phyloP scores from a whole-genome alignment of 2,113 vertebrate species.

The Hepsetus odoe region DNA sequence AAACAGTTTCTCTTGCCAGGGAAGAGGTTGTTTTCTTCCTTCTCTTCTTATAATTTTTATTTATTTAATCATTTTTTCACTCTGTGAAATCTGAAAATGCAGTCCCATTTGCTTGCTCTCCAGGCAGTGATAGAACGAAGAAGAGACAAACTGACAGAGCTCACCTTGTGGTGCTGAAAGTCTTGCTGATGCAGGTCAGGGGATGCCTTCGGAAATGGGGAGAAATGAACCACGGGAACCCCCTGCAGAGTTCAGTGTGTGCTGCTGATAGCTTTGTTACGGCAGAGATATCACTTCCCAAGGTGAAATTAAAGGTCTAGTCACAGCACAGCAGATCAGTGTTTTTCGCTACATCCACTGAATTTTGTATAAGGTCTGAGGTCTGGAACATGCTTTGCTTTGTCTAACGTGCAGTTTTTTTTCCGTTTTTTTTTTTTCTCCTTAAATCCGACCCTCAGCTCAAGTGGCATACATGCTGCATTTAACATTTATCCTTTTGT shows the following conservation, averaged over 20 bases:
- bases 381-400: conserved; percentile 12
- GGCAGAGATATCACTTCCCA: conserved; percentile 32
- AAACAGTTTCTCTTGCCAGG: conserved; percentile 12
- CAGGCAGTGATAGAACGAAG: conserved; percentile 9
- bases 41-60: background rate
- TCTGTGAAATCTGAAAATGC: conserved; percentile 12
- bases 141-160: conserved; percentile 5
- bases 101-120: conserved; percentile 1
- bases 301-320: conserved; percentile 54
- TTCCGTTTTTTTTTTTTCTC: background rate
- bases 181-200: conserved; percentile 44
- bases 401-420: conserved; percentile 19
- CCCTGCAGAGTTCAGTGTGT: conserved; percentile 44
- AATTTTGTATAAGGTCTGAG: conserved; percentile 14
- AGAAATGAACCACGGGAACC: conserved; percentile 39
- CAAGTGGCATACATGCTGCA: conserved; percentile 1
- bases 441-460: conserved; percentile 1
- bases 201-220: conserved; percentile 34
- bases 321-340: conserved; percentile 7
- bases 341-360: background rate
- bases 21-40: background rate
- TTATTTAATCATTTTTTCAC: background rate
- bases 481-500: background rate
- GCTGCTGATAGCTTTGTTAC: conserved; percentile 49
- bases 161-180: conserved; percentile 14